Conservation (phyloP, 2,888 invertebrate species). For the Perdita meconis region DNA sequence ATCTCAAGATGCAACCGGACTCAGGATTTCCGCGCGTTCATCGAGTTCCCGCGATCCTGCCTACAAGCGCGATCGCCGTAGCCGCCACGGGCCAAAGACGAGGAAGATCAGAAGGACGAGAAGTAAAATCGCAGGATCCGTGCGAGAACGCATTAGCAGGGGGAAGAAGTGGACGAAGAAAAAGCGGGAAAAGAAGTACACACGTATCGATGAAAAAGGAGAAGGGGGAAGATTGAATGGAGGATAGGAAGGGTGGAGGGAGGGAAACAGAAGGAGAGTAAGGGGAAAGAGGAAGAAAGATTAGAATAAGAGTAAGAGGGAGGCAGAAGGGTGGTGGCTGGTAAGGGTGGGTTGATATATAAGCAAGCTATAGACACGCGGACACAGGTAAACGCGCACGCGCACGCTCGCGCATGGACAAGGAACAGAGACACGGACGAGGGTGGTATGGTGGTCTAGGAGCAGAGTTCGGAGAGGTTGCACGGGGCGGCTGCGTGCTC, state of each 20-base stretch:
- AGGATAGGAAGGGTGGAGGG: background rate
- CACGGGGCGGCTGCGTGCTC: conserved; percentile 80
- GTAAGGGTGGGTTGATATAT: conserved; percentile 59
- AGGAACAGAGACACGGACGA: conserved; percentile 32
- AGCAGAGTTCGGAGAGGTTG: conserved; percentile 53
- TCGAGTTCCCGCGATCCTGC: background rate
- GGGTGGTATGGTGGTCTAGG: conserved; percentile 14
- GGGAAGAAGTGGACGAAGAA: background rate
- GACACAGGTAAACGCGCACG: conserved; percentile 35
- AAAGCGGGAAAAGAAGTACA: background rate
- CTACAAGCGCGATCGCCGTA: background rate
- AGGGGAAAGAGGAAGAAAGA: background rate
- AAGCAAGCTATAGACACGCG: conserved; percentile 47
- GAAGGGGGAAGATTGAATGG: conserved; percentile 13
- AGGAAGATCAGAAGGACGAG: background rate
- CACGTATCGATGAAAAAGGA: background rate
- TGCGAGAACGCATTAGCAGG: background rate
- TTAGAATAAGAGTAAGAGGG: background rate
- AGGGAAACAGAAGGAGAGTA: background rate
- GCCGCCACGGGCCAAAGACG: background rate
- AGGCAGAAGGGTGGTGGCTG: conserved; percentile 24
- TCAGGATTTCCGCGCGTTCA: background rate
- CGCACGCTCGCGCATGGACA: conserved; percentile 8
- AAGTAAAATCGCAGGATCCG: background rate
- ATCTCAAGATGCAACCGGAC: background rate